Evolutionary conservation across 2,113 vertebrate genomes (phyloP).

Genomic region (Eclectus roratus): DNA sequence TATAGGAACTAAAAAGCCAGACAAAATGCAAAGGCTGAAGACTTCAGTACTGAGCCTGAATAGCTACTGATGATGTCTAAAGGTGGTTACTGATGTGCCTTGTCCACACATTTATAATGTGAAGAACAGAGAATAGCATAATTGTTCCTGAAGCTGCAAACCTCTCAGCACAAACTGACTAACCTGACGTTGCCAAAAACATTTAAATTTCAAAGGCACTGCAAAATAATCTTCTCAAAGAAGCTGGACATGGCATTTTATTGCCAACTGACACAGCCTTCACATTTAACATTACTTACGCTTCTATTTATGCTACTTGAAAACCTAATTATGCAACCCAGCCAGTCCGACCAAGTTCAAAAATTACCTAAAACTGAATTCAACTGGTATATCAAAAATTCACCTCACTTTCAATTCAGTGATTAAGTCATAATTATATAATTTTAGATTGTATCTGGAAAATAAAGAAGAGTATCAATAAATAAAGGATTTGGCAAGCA

Average conservation of each 20-base stretch:
- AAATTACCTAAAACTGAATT: not conserved
- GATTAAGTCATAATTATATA: not conserved
- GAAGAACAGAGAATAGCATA: fast-evolving
- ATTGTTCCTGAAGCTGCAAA: not conserved
- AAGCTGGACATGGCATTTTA: not conserved
- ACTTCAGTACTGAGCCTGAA: not conserved
- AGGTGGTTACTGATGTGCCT: not conserved
- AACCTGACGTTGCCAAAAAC: not conserved
- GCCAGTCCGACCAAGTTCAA: not conserved
- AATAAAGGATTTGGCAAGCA: not conserved
- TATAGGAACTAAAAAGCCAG: not conserved
- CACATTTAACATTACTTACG: not conserved
- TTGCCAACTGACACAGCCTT: not conserved
- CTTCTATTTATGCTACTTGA: not conserved
- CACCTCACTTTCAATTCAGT: not conserved
- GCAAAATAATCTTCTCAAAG: not conserved
- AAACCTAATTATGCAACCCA: not conserved
- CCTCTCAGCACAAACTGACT: not conserved
- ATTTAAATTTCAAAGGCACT: not conserved
- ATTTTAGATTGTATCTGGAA: not conserved
- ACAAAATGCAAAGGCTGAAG: not conserved
- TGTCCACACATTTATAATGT: not conserved
- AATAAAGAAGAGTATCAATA: not conserved
- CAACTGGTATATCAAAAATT: not conserved
- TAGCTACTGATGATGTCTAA: not conserved